Evolutionary conservation across 2,113 vertebrate genomes (phyloP), one percentile per base, ranked within the genome.

Genomic region (Sinocyclocheilus grahami): DNA sequence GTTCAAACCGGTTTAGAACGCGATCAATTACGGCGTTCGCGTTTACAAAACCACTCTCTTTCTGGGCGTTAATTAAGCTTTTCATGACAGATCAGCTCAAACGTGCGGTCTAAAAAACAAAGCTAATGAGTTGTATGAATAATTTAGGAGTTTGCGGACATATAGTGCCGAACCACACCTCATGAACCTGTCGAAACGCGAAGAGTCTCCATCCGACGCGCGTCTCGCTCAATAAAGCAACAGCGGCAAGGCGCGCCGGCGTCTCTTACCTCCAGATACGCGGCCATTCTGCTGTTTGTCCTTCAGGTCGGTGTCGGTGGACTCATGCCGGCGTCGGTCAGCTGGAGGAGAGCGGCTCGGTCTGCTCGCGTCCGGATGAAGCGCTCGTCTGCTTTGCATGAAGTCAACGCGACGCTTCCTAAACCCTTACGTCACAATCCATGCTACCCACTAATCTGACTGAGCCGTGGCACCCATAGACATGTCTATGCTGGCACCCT

Each of bases 341-440:
- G 10, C 46, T 51, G 69, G 72, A 58, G n/a, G 71, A 84, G 82
- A 60, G 82, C 12, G 74, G 89, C 51, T 69, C n/a, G 77, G 48
- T 37, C n/a, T 24, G 39, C 6, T 55, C 63, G 51, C 58, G 65
- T 60, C 33, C 60, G 18, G 53, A 63, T 2, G 9, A 62, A 62
- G 3, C 33, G 63, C 58, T n/a, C 42, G 82, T 86, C 60, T 71
- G 65, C 27, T 27, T 46, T 33, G 24, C 82, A 71, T 71, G 60
- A 83, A 75, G 79, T 53, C 63, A 76, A 78, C 72, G 87, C 84
- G 83, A 85, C 58, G 90, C 90, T 55, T 82, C 87, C 92, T 94
- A 93, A 67, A 88, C 87, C 84, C 86, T 91, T 88, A 94, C 94
- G 94, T 96, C 94, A 95, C 87, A 94, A 94, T 92, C 93, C 92